These are phyloP conservation scores for Channa striata DNA, from an alignment of 2,797 vertebrate species.

Conservation along the genomic window DNA sequence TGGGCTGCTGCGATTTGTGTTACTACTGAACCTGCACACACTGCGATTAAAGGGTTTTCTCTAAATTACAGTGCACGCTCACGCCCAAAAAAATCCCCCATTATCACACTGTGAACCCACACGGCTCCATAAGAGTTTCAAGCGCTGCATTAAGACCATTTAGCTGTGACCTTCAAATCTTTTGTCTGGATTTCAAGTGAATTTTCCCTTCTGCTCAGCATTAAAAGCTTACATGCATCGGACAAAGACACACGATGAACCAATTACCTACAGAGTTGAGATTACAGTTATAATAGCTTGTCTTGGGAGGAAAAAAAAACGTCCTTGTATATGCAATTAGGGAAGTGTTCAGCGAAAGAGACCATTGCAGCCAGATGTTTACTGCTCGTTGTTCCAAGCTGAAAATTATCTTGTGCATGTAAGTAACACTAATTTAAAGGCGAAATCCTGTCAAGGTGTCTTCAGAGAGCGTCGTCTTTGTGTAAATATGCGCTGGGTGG, in stretches of 20 bases:
- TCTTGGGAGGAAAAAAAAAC: neutral
- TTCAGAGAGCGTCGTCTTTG: conserved; percentile 13
- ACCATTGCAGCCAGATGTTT: conserved; percentile 8
- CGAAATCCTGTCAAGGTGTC: conserved; percentile 10
- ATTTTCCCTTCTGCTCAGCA: neutral
- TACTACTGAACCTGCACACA: conserved; percentile 19
- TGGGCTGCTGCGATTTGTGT: conserved; percentile 29
- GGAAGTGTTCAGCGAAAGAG: conserved; percentile 25
- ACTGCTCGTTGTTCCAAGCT: neutral
- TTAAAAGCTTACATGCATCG: neutral
- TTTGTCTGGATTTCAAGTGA: neutral
- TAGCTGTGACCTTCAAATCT: neutral
- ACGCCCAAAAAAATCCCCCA: neutral
- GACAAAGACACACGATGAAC: conserved; percentile 33
- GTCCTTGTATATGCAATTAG: conserved; percentile 36
- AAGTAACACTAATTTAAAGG: neutral
- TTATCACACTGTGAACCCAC: neutral
- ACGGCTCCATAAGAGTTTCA: conserved; percentile 2
- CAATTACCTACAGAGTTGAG: conserved; percentile 6
- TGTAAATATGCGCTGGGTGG: neutral
- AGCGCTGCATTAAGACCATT: conserved; percentile 8
- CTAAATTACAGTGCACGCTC: neutral
- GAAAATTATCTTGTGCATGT: neutral
- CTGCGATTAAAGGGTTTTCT: conserved; percentile 51
- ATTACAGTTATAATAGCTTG: conserved; percentile 13